Percentiles rank a stretch among this genome's conserved stretches.
These are phyloP conservation scores for Latrodectus elegans DNA, from an alignment of 2,888 invertebrate species.

Conservation along the genomic window DNA sequence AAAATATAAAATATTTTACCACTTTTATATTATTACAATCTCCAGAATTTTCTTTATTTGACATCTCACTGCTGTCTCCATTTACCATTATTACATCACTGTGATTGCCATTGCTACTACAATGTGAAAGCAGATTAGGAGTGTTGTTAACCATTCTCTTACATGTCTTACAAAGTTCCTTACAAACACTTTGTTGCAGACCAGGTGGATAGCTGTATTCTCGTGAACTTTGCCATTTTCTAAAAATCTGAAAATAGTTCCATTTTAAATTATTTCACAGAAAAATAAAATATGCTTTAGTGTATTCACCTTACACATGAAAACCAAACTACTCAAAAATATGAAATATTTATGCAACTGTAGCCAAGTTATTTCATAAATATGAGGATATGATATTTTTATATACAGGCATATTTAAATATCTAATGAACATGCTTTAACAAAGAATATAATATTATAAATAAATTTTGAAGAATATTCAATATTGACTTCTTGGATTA, in stretches of 20 bases:
- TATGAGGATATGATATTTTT: no score
- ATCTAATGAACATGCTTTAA: no score
- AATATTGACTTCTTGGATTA: no score
- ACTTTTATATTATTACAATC: conserved; percentile 41
- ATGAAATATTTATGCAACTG: no score
- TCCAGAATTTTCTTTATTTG: conserved; percentile 48
- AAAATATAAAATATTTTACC: background rate
- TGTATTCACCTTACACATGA: no score
- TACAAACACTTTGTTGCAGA: conserved; percentile 75
- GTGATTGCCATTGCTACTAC: conserved; percentile 17
- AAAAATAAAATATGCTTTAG: no score
- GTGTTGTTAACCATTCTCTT: conserved; percentile 12
- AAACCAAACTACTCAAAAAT: no score
- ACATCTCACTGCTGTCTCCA: conserved; percentile 20
- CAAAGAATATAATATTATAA: no score
- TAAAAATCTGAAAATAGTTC: conserved; percentile 27
- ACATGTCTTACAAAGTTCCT: conserved; percentile 72
- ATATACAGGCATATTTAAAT: no score
- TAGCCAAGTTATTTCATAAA: no score
- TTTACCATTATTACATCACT: background rate
- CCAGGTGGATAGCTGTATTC: conserved; percentile 74
- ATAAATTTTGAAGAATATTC: no score
- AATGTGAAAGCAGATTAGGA: conserved; percentile 13
- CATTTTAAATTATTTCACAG: no score
- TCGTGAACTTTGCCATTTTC: conserved; percentile 58